Base-by-base conservation (phyloP, 2,888 invertebrate genomes). In the Thymelicus lineola region DNA sequence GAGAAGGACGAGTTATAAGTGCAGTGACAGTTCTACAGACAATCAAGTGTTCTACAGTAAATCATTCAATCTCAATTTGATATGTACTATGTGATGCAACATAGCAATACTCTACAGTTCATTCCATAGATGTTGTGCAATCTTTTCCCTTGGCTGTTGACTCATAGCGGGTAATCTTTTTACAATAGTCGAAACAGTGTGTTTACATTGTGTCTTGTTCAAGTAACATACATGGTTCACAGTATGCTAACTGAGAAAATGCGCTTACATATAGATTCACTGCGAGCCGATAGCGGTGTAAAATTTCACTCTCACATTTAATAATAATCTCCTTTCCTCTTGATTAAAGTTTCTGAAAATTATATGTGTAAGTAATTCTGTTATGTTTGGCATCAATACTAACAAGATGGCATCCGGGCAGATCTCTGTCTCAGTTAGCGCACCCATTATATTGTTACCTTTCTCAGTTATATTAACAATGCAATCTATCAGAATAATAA, bases 1-100 rank as follows among this genome's bases (percentile, higher is more conserved):
- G 97, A 97, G 74, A 97, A 96, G 85, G 96, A 97, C 76, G 97
- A 97, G 87, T 91, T 97, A 87, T 97, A 95, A 62, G 61, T 62
- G 61, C n/a, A 35, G 48, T 67, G 67, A 55, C 7, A 67, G 5
- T 15, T 17, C 4, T 1, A 42, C 12, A 9, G 35, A 45, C 15
- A 17, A 20, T 46, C 62, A 62, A 68, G 62, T 62, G 36, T 65
- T 68, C 46, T 45, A 61, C 50, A 55, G 42, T 67, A 45, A 53
- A 42, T 45, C 55, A 3, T 62, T 57, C 55, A 68, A 57, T 68
- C 55, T 53, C 45, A 68, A 66, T 67, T 64, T 38, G 28, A 63
- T 70, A 53, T 64, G 58, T 61, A 63, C 48, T 42, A 36, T 62
- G 68, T 68, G 62, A 55, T 57, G 36, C 57, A 20, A 62, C 62